Base-by-base conservation (phyloP, 2,113 vertebrate genomes). In the Stigmatopora nigra region DNA sequence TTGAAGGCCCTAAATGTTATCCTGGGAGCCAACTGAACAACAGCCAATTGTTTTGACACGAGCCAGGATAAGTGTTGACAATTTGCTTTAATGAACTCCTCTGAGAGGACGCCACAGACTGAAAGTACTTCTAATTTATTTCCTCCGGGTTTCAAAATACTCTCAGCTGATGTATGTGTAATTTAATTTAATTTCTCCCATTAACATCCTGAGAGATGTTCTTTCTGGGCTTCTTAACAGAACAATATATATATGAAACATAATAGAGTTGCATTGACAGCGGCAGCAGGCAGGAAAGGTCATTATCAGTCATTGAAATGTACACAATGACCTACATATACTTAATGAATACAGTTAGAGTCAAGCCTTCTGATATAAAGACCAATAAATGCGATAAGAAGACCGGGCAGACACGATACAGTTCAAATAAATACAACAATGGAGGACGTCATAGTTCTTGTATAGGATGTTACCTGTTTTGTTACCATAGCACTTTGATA, bases 171-270 rank as follows among this genome's bases (percentile, higher is more conserved):
- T 64, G 35, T 48, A 31, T 2, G 17, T 45, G 16, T 61, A 16
- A 67, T 70, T 66, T 52, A 5, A 36, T 69, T 58, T 55, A 41
- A 77, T 64, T 74, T 67, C 5, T 64, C 61, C 49, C 53, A 65
- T 70, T 59, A 63, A 6, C 14, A 16, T 59, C 13, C 47, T 25
- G 22, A 17, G 65, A 41, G 16, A n/a, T 20, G 57, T 65, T 55
- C 56, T 59, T n/a, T 17, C 7, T 38, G 19, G 3, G 4, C 46
- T 13, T 48, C 45, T 62, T 15, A 16, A 25, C 20, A 47, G 44
- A 25, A 47, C 44, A 15, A 61, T 13, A 61, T 20, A 19, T 46
- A 16, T 62, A n/a, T 22, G 22, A 62, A 46, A 62, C 59, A 45
- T 44, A 45, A 61, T 3, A 46, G n/a, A 19, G 12, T 1, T 31